These are phyloP conservation scores for Eilema griseolum DNA, from an alignment of 2,888 invertebrate species.

Conservation along the genomic window DNA sequence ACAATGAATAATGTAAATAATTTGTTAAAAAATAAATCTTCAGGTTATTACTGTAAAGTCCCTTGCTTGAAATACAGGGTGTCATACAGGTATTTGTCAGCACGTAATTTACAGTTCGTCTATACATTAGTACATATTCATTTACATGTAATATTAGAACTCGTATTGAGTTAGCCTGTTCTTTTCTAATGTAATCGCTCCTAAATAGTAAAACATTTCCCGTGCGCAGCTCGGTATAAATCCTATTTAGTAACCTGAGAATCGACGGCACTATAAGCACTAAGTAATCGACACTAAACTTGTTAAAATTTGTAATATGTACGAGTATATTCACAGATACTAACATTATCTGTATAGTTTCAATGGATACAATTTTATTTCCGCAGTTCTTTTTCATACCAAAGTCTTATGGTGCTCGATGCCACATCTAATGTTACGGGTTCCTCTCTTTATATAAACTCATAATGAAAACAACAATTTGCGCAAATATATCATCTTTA, in stretches of 20 bases:
- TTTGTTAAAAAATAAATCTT: no score
- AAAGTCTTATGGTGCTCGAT: no score
- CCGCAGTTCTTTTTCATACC: not conserved
- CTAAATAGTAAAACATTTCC: conserved; percentile 51
- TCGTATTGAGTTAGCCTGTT: not conserved
- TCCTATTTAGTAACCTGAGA: conserved; percentile 64
- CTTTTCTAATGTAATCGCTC: not conserved
- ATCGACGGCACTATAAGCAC: conserved; percentile 19
- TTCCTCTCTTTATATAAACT: not conserved
- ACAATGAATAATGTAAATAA: no score
- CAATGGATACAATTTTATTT: not conserved
- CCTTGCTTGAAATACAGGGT: no score
- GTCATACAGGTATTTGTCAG: no score
- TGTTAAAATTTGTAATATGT: no score
- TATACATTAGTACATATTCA: not conserved
- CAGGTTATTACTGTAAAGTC: no score
- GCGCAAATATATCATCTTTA: conserved; percentile 4
- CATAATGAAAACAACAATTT: not conserved
- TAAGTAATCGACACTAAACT: no score
- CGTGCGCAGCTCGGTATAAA: conserved; percentile 53
- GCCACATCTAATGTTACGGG: not conserved
- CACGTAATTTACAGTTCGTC: not conserved
- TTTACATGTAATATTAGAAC: not conserved
- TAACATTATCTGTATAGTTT: no score
- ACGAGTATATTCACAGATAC: no score